Base-by-base conservation (phyloP, 2,113 vertebrate species). In the Microtus pennsylvanicus region DNA sequence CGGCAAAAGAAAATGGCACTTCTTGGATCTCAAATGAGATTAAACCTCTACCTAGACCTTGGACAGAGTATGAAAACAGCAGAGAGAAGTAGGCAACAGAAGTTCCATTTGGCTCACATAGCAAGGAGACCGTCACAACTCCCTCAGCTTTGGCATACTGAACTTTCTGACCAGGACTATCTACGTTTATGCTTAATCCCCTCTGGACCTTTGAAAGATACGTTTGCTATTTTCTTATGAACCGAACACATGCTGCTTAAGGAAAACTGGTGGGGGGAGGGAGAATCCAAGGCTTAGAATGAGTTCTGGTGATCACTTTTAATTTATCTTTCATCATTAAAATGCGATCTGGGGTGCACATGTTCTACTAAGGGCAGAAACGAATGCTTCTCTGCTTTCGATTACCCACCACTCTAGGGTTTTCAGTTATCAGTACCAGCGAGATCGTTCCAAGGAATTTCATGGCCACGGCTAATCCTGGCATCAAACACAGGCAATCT, bases 241-340 rank as follows among this genome's bases (percentile, higher is more conserved):
- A 80, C 65, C 69, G 92, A 97, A 97, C 82, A 65, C 75, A 92
- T 91, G 77, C 19, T 0, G 8, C 3, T 1, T 77, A 69, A 90
- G 86, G 92, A 91, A 95, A 95, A 94, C 67, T 95, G 69, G 91
- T 17, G 63, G 86, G 5, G 1, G 11, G 63, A 76, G 89, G 78
- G 90, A 93, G 95, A 58, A 58, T 22, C 74, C 93, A 96, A 98
- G 93, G 85, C 83, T 93, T 97, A 94, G 80, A 91, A 97, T 96
- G 93, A 98, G 96, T 95, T 94, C 95, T 96, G 97, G 88, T 86
- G 96, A 97, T 98, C 96, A 50, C 58, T 97, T 97, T 94, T 97
- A 86, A 97, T 98, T 98, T 98, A 86, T 96, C 97, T 97, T 91
- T 61, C 63, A 85, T 95, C 85, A 65, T 95, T 98, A 96, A 94